Evolutionary conservation across 1,140 invertebrate genomes (phyloP).

Genomic region (Listronotus oregonensis): DNA sequence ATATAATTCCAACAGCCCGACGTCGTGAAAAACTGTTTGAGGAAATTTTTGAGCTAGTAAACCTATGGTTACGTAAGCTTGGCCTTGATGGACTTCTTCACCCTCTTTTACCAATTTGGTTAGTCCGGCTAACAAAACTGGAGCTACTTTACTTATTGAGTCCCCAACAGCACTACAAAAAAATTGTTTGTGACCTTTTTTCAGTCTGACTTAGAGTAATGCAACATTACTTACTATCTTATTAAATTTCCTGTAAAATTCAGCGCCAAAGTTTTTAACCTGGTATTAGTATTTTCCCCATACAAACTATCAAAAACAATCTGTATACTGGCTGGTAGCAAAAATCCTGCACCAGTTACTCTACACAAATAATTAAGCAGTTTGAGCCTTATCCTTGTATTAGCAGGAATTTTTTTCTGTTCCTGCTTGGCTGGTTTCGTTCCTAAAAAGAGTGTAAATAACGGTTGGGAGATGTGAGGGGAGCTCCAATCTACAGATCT

Average conservation of each 20-base stretch:
- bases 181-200: too few species aligned
- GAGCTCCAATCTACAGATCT: conserved; percentile 80
- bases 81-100: conserved; percentile 65
- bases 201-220: too few species aligned
- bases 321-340: conserved; percentile 81
- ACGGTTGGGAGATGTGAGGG: conserved; percentile 67
- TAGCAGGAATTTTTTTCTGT: conserved; percentile 72
- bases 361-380: conserved; percentile 82
- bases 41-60: conserved; percentile 72
- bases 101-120: conserved; percentile 72
- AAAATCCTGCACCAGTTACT: conserved; percentile 76
- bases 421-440: conserved; percentile 67
- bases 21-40: conserved; percentile 69
- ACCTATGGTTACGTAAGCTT: conserved; percentile 79
- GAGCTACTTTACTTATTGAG: conserved; percentile 66
- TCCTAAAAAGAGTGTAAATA: conserved; percentile 81
- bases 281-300: conserved; percentile 80
- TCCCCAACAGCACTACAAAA: conserved; percentile 63
- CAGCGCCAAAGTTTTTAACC: conserved; percentile 78
- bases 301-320: conserved; percentile 88
- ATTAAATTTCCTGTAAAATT: conserved; percentile 84
- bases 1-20: conserved; percentile 67
- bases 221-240: conserved; percentile 65
- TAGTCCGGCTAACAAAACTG: conserved; percentile 71
- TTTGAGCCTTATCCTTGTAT: conserved; percentile 82